These are phyloP conservation scores for Drosophila limbata DNA, from an alignment of 2,888 invertebrate genomes.

Conservation along the genomic window DNA sequence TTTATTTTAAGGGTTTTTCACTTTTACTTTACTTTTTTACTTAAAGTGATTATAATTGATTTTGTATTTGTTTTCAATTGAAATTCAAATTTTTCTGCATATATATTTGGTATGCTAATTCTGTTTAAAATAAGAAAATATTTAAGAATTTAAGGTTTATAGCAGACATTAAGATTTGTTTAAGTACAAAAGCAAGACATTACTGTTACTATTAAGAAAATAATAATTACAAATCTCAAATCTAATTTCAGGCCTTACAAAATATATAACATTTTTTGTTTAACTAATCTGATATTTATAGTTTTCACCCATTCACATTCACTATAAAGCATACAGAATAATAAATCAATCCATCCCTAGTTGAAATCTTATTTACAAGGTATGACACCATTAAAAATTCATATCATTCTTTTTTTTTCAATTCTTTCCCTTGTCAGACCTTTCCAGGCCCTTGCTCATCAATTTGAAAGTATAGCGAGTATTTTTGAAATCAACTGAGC, in stretches of 20 bases:
- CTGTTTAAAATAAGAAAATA: background rate
- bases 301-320: background rate
- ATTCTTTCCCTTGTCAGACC: background rate
- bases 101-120: background rate
- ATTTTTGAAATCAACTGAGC: slow-evolving; percentile 62
- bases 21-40: too few relatives aligned
- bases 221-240: background rate
- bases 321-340: background rate
- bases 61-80: too few relatives aligned
- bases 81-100: background rate
- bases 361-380: background rate
- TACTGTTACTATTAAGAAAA: too few relatives aligned
- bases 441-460: slow-evolving; percentile 39
- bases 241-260: background rate
- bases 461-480: slow-evolving; percentile 39
- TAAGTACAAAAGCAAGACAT: background rate
- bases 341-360: background rate
- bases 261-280: background rate
- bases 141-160: background rate
- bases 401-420: slow-evolving; percentile 12
- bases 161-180: too few relatives aligned
- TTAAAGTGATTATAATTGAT: too few relatives aligned
- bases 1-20: too few relatives aligned
- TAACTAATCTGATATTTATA: background rate
- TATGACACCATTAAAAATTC: slow-evolving; percentile 12